A percentile compares a stretch with the other conserved stretches of the same genome.
These are phyloP conservation scores for Prunella fulvescens DNA, from an alignment of 2,113 vertebrate species.

Conservation along the genomic window DNA sequence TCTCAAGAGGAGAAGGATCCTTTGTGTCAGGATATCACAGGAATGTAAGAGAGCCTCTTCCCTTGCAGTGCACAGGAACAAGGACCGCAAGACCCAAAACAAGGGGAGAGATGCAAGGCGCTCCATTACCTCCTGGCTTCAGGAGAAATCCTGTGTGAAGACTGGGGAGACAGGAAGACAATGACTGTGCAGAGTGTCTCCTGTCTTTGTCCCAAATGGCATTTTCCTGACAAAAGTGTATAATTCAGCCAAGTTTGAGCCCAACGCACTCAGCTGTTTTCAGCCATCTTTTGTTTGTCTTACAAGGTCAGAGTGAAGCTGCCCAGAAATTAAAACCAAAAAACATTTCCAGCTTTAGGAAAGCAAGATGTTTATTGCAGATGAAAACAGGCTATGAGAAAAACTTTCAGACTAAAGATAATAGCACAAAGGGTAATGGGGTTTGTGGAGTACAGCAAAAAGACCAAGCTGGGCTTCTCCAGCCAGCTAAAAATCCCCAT, in stretches of 20 bases:
- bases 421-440: neutral
- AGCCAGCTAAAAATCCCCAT: fast-evolving
- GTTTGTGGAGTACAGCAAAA: neutral
- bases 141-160: neutral
- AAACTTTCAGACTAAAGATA: neutral
- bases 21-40: neutral
- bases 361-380: neutral
- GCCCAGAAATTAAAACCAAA: neutral
- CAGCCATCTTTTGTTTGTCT: neutral
- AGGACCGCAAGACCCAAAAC: neutral
- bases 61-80: fast-evolving
- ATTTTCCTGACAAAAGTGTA: neutral
- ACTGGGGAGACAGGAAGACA: neutral
- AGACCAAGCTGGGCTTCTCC: neutral
- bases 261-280: neutral
- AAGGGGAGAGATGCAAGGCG: neutral
- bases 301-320: neutral
- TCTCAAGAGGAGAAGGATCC: neutral
- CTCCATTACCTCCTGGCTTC: neutral
- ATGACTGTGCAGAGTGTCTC: neutral
- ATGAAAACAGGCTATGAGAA: neutral
- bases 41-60: neutral
- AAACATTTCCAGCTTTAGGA: neutral
- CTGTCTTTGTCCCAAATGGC: neutral
- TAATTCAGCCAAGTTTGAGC: neutral